Percentiles rank a stretch among this genome's conserved stretches.
These are phyloP conservation scores for Monomorium pharaonis DNA, from an alignment of 1,140 invertebrate species.

Conservation along the genomic window DNA sequence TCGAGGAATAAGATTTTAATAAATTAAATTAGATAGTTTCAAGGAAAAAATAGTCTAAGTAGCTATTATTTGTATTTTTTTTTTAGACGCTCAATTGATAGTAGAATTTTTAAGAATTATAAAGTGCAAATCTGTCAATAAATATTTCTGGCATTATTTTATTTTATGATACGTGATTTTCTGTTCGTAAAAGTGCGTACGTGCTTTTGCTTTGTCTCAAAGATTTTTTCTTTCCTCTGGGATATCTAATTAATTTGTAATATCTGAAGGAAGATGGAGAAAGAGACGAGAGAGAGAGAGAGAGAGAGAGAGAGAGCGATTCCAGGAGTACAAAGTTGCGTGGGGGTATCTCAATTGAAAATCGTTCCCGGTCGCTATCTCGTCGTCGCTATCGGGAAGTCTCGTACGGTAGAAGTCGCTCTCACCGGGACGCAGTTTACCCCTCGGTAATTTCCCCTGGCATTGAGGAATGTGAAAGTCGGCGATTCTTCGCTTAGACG, in stretches of 20 bases:
- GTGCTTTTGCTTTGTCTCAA: neutral
- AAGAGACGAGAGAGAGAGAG: neutral
- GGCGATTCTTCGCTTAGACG: conserved; percentile 44
- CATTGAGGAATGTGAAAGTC: conserved; percentile 59
- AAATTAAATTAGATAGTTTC: neutral
- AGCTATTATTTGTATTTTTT: neutral
- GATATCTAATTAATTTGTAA: conserved; percentile 40
- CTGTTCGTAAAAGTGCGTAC: neutral
- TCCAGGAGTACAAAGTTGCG: conserved; percentile 28
- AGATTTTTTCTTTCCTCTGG: neutral
- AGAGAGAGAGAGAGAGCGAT: neutral
- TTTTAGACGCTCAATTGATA: neutral
- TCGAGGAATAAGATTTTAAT: neutral
- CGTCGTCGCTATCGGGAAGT: conserved; percentile 26
- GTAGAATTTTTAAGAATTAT: neutral
- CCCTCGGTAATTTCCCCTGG: conserved; percentile 53
- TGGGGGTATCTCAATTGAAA: conserved; percentile 50
- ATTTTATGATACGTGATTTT: neutral
- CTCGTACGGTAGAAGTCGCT: conserved; percentile 32
- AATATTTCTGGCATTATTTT: neutral
- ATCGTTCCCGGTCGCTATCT: conserved; percentile 20
- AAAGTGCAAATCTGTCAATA: neutral
- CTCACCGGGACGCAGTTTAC: conserved; percentile 32
- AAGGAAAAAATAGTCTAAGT: neutral
- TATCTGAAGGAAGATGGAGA: neutral